Percentiles rank a stretch among this genome's conserved stretches.
Evolutionary conservation across 2,888 invertebrate species (phyloP).

Genomic region (Molanna angustata): DNA sequence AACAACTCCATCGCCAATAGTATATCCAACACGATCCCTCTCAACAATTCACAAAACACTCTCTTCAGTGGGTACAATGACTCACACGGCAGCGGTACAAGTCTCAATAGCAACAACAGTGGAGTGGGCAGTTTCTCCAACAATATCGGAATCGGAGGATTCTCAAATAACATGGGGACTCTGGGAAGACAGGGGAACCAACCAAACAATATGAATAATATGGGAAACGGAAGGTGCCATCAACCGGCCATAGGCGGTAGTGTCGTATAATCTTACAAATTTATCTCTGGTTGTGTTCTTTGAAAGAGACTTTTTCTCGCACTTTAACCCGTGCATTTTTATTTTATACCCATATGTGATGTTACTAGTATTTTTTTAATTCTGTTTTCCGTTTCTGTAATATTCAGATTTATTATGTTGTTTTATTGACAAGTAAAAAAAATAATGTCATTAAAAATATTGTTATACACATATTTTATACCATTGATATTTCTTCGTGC

Average conservation of each 20-base stretch:
- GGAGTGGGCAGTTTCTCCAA: too few relatives aligned
- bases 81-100: slow-evolving; percentile 36
- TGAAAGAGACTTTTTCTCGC: neutral
- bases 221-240: slow-evolving; percentile 29
- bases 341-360: neutral
- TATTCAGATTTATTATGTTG: neutral
- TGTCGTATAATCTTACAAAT: slow-evolving; percentile 22
- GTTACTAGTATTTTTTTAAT: neutral
- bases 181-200: slow-evolving; percentile 32
- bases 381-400: neutral
- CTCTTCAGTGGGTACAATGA: slow-evolving; percentile 20
- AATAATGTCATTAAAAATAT: too few relatives aligned
- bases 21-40: slow-evolving; percentile 25
- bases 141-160: neutral
- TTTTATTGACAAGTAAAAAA: too few relatives aligned
- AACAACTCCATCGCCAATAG: slow-evolving; percentile 49
- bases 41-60: slow-evolving; percentile 23
- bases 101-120: slow-evolving; percentile 36
- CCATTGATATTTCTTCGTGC: too few relatives aligned
- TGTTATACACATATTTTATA: too few relatives aligned
- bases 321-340: neutral
- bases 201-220: slow-evolving; percentile 38
- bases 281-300: slow-evolving; percentile 12
- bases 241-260: slow-evolving; percentile 27
- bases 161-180: slow-evolving; percentile 38